Conservation (phyloP, 1,140 invertebrate genomes). For the Ectropis grisescens region DNA sequence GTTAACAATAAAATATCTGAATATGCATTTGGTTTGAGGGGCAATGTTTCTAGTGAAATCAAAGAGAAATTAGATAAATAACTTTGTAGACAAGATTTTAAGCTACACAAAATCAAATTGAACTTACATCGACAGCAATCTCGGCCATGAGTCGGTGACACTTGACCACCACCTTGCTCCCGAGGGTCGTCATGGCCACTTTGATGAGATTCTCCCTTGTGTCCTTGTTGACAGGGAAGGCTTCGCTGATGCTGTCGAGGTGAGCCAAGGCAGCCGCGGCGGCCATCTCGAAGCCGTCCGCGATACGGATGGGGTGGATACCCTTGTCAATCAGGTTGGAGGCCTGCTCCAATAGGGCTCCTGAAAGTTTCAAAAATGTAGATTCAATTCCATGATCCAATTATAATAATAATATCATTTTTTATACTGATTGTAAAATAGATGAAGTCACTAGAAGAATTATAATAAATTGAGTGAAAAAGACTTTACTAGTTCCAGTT, state of each 20-base stretch:
- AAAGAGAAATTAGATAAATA: too few relatives aligned
- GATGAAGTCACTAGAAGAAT: too few relatives aligned
- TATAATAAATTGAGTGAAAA: too few relatives aligned
- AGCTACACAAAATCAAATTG: too few relatives aligned
- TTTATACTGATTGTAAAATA: too few relatives aligned
- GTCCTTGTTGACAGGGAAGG: constrained; percentile 87
- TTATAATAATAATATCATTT: too few relatives aligned
- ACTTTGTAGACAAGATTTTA: too few relatives aligned
- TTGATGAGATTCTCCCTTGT: constrained; percentile 92
- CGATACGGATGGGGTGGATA: constrained; percentile 98
- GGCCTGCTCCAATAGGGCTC: constrained; percentile 96
- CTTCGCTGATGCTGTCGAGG: constrained; percentile 90
- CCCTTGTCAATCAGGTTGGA: constrained; percentile 94
- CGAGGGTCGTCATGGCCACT: constrained; percentile 98
- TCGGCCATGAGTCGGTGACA: constrained; percentile 97
- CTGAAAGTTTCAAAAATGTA: constrained; percentile 50
- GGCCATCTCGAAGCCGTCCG: constrained; percentile 98
- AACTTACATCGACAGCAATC: constrained; percentile 92
- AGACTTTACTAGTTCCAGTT: too few relatives aligned
- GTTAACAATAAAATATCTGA: too few relatives aligned
- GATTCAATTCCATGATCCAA: too few relatives aligned
- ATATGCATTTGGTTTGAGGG: too few relatives aligned
- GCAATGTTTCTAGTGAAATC: too few relatives aligned
- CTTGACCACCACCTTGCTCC: constrained; percentile 97
- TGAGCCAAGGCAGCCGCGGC: constrained; percentile 91